phyloP scores from a whole-genome alignment of 2,888 invertebrate species.

The Harpalus rufipes region DNA sequence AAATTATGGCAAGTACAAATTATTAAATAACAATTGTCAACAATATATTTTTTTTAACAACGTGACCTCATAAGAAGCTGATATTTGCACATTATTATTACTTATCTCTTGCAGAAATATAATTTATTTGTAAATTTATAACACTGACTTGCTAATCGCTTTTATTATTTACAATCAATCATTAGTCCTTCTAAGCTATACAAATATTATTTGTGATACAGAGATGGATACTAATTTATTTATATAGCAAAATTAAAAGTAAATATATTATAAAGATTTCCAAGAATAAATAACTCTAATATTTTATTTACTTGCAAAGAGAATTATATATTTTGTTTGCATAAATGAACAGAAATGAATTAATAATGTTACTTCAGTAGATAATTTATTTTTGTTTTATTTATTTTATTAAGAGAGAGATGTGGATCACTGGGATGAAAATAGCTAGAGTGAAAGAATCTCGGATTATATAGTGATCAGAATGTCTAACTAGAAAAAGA shows the following conservation, averaged over 20 bases:
- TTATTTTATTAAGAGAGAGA: not conserved
- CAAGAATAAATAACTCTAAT: not conserved
- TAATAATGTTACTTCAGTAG: not conserved
- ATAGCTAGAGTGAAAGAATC: no score
- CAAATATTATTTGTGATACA: not conserved
- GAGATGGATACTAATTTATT: conserved; percentile 11
- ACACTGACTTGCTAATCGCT: not conserved
- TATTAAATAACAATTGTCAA: no score
- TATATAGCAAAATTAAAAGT: conserved; percentile 2
- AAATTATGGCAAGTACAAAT: no score
- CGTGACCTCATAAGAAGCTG: not conserved
- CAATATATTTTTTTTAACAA: no score
- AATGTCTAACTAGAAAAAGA: no score
- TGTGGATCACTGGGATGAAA: no score
- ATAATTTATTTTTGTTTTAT: not conserved
- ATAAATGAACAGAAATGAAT: not conserved
- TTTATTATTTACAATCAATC: conserved; percentile 1
- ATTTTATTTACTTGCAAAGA: not conserved
- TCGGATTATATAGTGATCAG: no score
- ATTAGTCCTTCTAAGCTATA: conserved; percentile 5
- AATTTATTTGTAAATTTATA: not conserved
- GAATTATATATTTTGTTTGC: conserved; percentile 2
- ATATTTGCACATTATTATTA: not conserved
- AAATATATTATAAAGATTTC: not conserved
- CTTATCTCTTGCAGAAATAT: not conserved